phyloP scores from a whole-genome alignment of 2,797 vertebrate species.

The Sciurus vulgaris region DNA sequence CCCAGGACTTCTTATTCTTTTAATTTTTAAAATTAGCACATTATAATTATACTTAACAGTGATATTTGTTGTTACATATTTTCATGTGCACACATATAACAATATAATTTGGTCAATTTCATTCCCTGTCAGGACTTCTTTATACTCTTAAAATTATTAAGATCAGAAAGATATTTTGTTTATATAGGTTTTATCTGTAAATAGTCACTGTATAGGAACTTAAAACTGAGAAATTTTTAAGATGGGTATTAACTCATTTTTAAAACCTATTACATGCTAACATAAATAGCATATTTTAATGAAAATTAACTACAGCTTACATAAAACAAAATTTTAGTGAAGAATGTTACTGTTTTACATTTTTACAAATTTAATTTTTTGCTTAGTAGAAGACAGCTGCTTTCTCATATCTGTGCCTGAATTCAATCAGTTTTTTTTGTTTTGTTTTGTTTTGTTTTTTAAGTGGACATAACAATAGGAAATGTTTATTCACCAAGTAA shows the following conservation, averaged over 20 bases:
- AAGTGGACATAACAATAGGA: neutral
- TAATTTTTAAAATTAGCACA: too few relatives aligned
- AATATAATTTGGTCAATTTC: too few relatives aligned
- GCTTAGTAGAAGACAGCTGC: constrained; percentile 49
- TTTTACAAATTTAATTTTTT: constrained; percentile 66
- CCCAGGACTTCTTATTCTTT: too few relatives aligned
- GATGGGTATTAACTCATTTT: constrained; percentile 30
- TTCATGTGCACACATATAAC: too few relatives aligned
- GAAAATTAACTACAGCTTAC: constrained; percentile 30
- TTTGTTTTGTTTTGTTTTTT: too few relatives aligned
- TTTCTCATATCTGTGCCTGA: constrained; percentile 41
- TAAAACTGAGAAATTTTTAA: constrained; percentile 9
- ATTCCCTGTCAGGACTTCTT: neutral
- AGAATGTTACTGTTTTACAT: constrained; percentile 34
- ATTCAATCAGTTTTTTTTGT: too few relatives aligned
- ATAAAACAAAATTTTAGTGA: constrained; percentile 50
- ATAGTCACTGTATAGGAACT: constrained; percentile 41
- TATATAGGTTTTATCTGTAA: constrained; percentile 1
- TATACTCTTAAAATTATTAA: constrained; percentile 60
- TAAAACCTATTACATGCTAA: constrained; percentile 24
- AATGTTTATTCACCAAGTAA: constrained; percentile 30
- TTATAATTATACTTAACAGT: too few relatives aligned
- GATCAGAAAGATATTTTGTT: neutral
- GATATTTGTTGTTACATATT: too few relatives aligned
- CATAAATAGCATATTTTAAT: constrained; percentile 31